A percentile compares a stretch with the other conserved stretches of the same genome.
phyloP scores from a whole-genome alignment of 2,113 vertebrate genomes.

The Triplophysa rosa region DNA sequence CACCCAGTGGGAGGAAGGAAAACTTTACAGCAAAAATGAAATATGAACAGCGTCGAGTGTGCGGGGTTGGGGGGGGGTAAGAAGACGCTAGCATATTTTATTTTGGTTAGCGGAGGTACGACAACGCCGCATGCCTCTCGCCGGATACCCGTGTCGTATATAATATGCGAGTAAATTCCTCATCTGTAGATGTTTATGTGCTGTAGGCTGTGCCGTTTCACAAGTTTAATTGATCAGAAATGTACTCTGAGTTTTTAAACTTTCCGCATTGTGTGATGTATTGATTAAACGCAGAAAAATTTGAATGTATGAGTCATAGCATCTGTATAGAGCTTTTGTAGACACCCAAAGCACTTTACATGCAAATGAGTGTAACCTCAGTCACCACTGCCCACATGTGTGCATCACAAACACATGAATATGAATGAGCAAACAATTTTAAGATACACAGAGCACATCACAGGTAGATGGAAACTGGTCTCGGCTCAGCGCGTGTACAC shows the following conservation, averaged over 20 bases:
- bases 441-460: slow-evolving; percentile 19
- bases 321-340: slow-evolving; percentile 31
- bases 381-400: slow-evolving; percentile 35
- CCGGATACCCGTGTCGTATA: background rate
- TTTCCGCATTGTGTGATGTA: background rate
- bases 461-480: background rate
- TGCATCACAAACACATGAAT: slow-evolving; percentile 23
- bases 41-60: slow-evolving; percentile 10
- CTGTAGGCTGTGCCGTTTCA: background rate
- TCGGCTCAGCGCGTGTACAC: background rate
- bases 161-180: background rate
- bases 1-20: slow-evolving; percentile 31
- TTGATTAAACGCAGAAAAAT: slow-evolving; percentile 19
- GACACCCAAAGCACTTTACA: slow-evolving; percentile 36
- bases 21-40: slow-evolving; percentile 18
- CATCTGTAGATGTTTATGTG: background rate
- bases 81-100: slow-evolving; percentile 19
- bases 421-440: slow-evolving; percentile 25
- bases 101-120: background rate
- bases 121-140: background rate
- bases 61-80: background rate
- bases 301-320: slow-evolving; percentile 39
- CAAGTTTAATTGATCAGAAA: slow-evolving; percentile 8
- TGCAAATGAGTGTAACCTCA: slow-evolving; percentile 39
- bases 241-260: background rate